Conservation (phyloP, 37 sponge, comb jelly and placozoan species). For the Haliclona indistincta region DNA sequence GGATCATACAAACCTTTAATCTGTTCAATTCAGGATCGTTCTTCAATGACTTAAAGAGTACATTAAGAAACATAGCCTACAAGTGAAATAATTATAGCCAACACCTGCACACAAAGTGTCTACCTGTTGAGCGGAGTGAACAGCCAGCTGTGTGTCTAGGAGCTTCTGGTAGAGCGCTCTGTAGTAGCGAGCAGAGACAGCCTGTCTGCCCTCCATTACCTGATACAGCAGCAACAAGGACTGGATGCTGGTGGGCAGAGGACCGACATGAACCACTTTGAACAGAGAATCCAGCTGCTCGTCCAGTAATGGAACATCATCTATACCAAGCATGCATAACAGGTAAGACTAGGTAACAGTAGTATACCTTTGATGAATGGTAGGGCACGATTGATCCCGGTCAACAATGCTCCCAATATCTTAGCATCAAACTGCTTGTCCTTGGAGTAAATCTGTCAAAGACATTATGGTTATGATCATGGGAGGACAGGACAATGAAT, state of each 20-base stretch:
- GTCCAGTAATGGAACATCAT: constrained; percentile 74
- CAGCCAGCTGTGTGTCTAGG: constrained; percentile 71
- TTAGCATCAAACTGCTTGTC: constrained; percentile 71
- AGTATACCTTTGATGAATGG: constrained; percentile 79
- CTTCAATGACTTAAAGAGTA: constrained; percentile 93
- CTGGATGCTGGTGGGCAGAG: constrained; percentile 88
- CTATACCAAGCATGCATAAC: constrained; percentile 13
- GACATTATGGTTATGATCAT: too few species aligned
- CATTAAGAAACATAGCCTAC: constrained; percentile 92
- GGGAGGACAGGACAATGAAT: too few species aligned
- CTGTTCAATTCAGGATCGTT: constrained; percentile 79
- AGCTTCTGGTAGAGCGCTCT: constrained; percentile 92
- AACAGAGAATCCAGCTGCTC: constrained; percentile 92
- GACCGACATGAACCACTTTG: constrained; percentile 84
- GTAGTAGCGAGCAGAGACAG: constrained; percentile 86
- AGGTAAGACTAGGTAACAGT: background rate
- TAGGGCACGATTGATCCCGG: constrained; percentile 95
- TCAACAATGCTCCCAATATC: constrained; percentile 87
- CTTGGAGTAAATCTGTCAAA: constrained; percentile 59
- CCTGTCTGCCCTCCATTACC: constrained; percentile 83
- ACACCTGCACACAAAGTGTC: background rate
- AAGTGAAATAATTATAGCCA: background rate
- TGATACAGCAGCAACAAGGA: constrained; percentile 95
- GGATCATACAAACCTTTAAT: constrained; percentile 43
- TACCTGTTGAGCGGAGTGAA: constrained; percentile 72